phyloP scores from a whole-genome alignment of 1,140 invertebrate species.

The Drosophila ohnishii region DNA sequence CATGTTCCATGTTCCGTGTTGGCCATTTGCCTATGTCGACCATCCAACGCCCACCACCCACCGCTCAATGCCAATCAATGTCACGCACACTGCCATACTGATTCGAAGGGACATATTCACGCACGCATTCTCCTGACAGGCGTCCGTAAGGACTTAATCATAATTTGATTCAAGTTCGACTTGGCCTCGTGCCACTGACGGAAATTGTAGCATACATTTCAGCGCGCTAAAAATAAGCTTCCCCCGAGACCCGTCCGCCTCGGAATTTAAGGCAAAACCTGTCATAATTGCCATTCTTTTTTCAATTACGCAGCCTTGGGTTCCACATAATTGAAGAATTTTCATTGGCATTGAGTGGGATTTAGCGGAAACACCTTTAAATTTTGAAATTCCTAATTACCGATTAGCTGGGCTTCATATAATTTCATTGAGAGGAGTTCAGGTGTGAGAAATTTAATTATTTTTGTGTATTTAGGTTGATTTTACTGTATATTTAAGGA shows the following conservation, averaged over 20 bases:
- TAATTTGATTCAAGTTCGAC: conserved; percentile 58
- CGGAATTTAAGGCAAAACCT: conserved; percentile 33
- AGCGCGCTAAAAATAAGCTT: conserved; percentile 48
- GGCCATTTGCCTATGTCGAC: conserved; percentile 45
- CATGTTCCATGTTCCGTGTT: conserved; percentile 6
- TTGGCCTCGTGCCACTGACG: conserved; percentile 49
- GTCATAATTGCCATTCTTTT: conserved; percentile 34
- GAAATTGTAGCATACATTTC: conserved; percentile 54
- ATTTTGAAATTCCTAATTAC: conserved; percentile 2
- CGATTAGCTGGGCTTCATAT: neutral
- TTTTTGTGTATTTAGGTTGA: neutral
- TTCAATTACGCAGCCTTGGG: conserved; percentile 16
- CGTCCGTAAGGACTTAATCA: conserved; percentile 64
- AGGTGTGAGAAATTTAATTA: neutral
- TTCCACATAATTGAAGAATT: conserved; percentile 24
- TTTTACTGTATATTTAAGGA: neutral
- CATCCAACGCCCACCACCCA: neutral
- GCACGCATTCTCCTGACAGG: conserved; percentile 54
- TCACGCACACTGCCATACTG: conserved; percentile 34
- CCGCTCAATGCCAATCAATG: conserved; percentile 57
- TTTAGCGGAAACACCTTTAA: neutral
- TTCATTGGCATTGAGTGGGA: neutral
- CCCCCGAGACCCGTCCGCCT: conserved; percentile 4
- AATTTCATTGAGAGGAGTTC: neutral
- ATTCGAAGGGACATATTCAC: conserved; percentile 32